Conservation (phyloP, 2,888 invertebrate species). For the Apodemia hepburni region DNA sequence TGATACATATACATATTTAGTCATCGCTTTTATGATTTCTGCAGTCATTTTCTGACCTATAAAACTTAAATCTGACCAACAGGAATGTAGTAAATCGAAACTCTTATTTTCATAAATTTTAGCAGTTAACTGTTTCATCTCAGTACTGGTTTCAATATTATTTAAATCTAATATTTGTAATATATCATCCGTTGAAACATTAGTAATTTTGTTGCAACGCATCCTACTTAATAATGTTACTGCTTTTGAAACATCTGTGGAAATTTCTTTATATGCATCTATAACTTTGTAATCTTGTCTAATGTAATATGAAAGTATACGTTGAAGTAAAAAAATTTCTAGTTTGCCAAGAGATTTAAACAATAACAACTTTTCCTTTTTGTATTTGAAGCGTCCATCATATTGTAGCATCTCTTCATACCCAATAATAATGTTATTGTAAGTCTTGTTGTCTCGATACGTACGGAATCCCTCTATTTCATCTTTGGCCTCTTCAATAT, state of each 20-base stretch:
- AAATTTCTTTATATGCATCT: slow-evolving; percentile 15
- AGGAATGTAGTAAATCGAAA: background rate
- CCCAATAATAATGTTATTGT: slow-evolving; percentile 12
- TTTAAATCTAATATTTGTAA: slow-evolving; percentile 12
- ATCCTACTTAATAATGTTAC: slow-evolving; percentile 3
- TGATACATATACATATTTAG: slow-evolving; percentile 14
- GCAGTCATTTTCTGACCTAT: background rate
- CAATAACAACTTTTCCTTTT: background rate
- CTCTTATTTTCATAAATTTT: background rate
- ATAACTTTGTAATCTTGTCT: slow-evolving; percentile 16
- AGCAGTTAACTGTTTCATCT: background rate
- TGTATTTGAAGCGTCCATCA: background rate
- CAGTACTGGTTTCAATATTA: background rate
- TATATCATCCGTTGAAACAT: slow-evolving; percentile 10
- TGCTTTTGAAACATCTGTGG: background rate
- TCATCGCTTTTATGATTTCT: slow-evolving; percentile 8
- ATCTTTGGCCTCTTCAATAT: slow-evolving; percentile 12
- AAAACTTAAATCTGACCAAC: slow-evolving; percentile 8
- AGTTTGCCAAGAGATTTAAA: slow-evolving; percentile 11
- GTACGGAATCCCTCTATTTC: background rate
- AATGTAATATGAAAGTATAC: slow-evolving; percentile 13
- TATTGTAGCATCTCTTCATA: slow-evolving; percentile 20
- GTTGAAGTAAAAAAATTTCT: slow-evolving; percentile 10
- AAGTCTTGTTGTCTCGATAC: slow-evolving; percentile 13
- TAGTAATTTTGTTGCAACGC: background rate